Conservation (phyloP, 2,797 vertebrate genomes). For the Mus minutoides region DNA sequence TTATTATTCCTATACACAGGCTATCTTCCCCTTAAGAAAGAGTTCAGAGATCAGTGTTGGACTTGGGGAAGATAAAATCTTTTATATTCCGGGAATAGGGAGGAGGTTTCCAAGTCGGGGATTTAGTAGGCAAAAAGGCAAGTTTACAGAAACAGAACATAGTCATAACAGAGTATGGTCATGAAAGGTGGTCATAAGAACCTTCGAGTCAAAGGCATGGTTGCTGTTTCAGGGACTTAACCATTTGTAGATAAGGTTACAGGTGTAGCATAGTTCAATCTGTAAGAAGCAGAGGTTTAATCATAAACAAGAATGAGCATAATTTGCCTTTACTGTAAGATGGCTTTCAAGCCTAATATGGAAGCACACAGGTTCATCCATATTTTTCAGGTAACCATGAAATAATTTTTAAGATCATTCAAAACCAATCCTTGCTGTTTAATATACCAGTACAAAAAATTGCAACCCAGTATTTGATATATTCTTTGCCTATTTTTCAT, state of each 20-base stretch:
- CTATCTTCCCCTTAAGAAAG: not conserved
- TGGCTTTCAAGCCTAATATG: not conserved
- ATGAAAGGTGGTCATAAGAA: too few species aligned
- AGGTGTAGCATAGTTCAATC: not conserved
- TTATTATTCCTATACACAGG: not conserved
- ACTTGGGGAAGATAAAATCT: too few species aligned
- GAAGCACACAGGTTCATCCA: not conserved
- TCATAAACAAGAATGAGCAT: not conserved
- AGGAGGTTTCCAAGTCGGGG: too few species aligned
- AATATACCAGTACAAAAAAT: not conserved
- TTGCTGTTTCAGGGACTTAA: not conserved
- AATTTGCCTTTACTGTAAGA: not conserved
- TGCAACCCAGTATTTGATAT: not conserved
- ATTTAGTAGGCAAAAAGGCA: not conserved
- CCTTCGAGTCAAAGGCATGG: not conserved
- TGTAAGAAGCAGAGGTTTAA: too few species aligned
- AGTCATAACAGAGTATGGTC: not conserved
- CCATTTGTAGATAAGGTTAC: not conserved
- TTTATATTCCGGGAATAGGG: not conserved
- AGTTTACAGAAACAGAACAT: not conserved
- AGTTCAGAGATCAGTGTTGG: not conserved
- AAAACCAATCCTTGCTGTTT: not conserved
- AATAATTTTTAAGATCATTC: not conserved
- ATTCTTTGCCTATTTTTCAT: constrained; percentile 25
- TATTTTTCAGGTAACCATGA: not conserved